Evolutionary conservation across 2,113 vertebrate genomes (phyloP), one percentile per base, ranked within the genome.

Genomic region (Corythornis madagascariensis): DNA sequence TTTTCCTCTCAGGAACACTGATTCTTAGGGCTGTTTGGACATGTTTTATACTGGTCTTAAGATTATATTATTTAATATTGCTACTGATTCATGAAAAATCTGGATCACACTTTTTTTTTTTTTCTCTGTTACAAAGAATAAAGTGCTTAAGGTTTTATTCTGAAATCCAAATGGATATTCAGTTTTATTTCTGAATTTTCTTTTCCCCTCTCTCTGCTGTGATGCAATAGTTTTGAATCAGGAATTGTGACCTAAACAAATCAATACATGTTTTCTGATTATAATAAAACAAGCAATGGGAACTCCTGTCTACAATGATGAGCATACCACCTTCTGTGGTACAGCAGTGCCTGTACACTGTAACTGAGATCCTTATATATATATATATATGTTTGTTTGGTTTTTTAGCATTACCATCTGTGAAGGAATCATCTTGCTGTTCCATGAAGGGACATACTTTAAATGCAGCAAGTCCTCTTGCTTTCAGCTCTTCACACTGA

Each of bases 141-240:
- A 91, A 85, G 52, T 88, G 42, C 50, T 79, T 73, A 80, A 73
- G 28, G 55, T 77, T 94, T 94, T 89, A 55, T 17, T 55, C 33
- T 87, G 60, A 79, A 76, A 76, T 70, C 43, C 72, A 85, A 91
- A 88, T 85, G 38, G 52, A 80, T 11, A 66, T 89, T 87, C 91
- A 83, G 4, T 43, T 93, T 83, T 63, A 60, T 91, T 69, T 67
- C 43, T 84, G 13, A 35, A 25, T 47, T 88, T 83, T 17, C 29
- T 65, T 63, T 29, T 9, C 47, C 57, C 21, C 6, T 38, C 10
- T n/a, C 12, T 29, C 21, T 56, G 33, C 75, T 72, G 26, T 83
- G 64, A 55, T 81, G 65, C 55, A 83, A 52, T 15, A 59, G 42
- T 64, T 86, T 67, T 92, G 70, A 55, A 24, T 86, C 40, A 42